Evolutionary conservation across 2,888 invertebrate species (phyloP), one percentile per base, ranked within the genome.

Genomic region (Eurytoma adleriae): DNA sequence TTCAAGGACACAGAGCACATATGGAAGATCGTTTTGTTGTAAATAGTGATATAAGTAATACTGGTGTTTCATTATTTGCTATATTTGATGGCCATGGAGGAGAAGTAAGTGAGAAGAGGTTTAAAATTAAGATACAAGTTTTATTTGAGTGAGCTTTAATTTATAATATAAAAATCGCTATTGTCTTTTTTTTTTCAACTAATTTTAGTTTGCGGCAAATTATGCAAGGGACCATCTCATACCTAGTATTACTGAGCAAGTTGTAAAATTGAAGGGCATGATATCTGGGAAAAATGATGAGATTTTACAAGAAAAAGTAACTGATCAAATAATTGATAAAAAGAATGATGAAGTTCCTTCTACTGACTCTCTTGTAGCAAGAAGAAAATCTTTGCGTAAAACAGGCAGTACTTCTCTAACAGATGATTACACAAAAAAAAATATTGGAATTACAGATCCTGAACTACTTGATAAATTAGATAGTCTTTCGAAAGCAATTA

Each of bases 81-180:
- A 95, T 98, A 84, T 98, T 98, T 90, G 98, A 98, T 91, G 98
- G 98, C 0, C 98, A 98, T 90, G 98, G 98, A 71, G 98, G 98
- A 59, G 97, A 98, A 91, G 94, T 94, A 89, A 87, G 87, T 79
- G 64, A 54, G 20, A 67, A 74, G 2, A 67, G 62, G 74, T 69
- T 81, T 56, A 30, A 61, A 70, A 52, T 16, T 59, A 66, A 40
- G 10, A 40, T 24, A 24, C 40, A 40, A 1, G 7, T 40, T 40
- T 40, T 40, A 40, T 40, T 40, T 7, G 10, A 7, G 40, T 10
- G 10, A 10, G 7, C 7, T 40, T 10, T 0, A 40, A 40, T 40
- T 40, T 10, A 40, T 40, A 40, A 7, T 10, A 40, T 10, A 40
- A 40, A 16, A 61, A n/a, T 18, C 14, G 24, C 16, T 13, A 12